A percentile compares a stretch with the other conserved stretches of the same genome.
Conservation (phyloP, 2,113 vertebrate genomes). For the Hemicordylus capensis region DNA sequence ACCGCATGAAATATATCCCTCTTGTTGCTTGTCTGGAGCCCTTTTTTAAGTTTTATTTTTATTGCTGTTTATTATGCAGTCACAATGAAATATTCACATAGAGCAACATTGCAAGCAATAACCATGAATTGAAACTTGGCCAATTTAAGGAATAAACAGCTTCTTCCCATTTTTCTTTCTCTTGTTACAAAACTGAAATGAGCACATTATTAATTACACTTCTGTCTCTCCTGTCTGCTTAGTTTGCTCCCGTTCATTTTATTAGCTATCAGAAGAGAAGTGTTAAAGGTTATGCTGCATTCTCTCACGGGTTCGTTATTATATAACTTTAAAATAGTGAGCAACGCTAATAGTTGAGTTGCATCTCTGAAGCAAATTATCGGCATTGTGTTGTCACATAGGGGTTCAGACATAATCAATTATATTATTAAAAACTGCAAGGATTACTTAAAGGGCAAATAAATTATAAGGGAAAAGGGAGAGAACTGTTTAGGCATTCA, state of each 20-base stretch:
- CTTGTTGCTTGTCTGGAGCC: slow-evolving; percentile 47
- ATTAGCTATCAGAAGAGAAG: slow-evolving; percentile 38
- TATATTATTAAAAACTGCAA: slow-evolving; percentile 32
- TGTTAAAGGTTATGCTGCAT: slow-evolving; percentile 38
- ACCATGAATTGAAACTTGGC: slow-evolving; percentile 26
- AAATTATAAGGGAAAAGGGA: neutral
- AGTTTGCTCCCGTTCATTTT: slow-evolving; percentile 35
- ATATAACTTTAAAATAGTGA: slow-evolving; percentile 53
- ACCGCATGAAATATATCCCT: slow-evolving; percentile 62
- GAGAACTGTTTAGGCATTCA: slow-evolving; percentile 42
- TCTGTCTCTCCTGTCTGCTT: slow-evolving; percentile 5
- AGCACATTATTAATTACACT: slow-evolving; percentile 56
- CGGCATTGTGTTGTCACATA: slow-evolving; percentile 53
- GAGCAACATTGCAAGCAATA: slow-evolving; percentile 40
- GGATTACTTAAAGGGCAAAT: slow-evolving; percentile 56
- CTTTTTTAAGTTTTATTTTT: slow-evolving; percentile 56
- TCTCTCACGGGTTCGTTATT: slow-evolving; percentile 49
- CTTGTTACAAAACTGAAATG: slow-evolving; percentile 47
- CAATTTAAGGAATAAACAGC: slow-evolving; percentile 52
- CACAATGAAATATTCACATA: slow-evolving; percentile 51
- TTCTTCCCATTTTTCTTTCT: slow-evolving; percentile 48
- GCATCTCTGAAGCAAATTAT: slow-evolving; percentile 58
- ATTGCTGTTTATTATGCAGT: slow-evolving; percentile 50
- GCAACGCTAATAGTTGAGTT: slow-evolving; percentile 51
- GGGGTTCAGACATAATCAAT: slow-evolving; percentile 29